Base-by-base conservation (phyloP, 2,888 invertebrate genomes). In the Diachrysia chrysitis region DNA sequence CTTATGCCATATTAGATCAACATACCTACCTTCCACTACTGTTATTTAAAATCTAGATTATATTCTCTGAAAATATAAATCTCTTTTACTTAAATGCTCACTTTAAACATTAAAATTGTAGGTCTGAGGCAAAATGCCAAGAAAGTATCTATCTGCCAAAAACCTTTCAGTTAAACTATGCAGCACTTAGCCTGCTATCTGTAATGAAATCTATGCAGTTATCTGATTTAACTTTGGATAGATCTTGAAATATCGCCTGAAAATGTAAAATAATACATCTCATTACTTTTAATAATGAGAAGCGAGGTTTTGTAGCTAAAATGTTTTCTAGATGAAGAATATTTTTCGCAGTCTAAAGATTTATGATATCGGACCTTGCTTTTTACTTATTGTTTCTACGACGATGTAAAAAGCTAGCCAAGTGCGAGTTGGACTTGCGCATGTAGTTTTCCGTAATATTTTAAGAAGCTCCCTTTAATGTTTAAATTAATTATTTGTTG, bases 81-180 rank as follows among this genome's bases (percentile, higher is more conserved):
- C n/a, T 3, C 19, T 21, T 51, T 12, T 7, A 21, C 46, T 23
- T 56, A 35, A 2, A n/a, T n/a, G n/a, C 25, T 4, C 21, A 17
- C 42, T 69, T 66, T 51, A 29, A 60, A 25, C 17, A 29, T 63
- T 63, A 35, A 29, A 9, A 16, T 63, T 60, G n/a, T 12, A 53
- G 32, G 57, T 35, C 46, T 63, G 35, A 25, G 75, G 75, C 67
- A 58, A 16, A 16, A 6, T 32, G 71, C 75, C 67, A 75, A 71
- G 29, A 46, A 6, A 9, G 19, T 14, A 58, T 23, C n/a, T 57
- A 35, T 25, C n/a, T 67, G 75, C 75, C 71, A 75, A 70, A 65
- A 66, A 56, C 14, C 55, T n/a, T 25, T 17, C 21, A 19, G 3
- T 51, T 37, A 53, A 9, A 10, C 12, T 29, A 23, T 64, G 58